Evolutionary conservation across 2,113 vertebrate species (phyloP).

Genomic region (Casuarius casuarius): DNA sequence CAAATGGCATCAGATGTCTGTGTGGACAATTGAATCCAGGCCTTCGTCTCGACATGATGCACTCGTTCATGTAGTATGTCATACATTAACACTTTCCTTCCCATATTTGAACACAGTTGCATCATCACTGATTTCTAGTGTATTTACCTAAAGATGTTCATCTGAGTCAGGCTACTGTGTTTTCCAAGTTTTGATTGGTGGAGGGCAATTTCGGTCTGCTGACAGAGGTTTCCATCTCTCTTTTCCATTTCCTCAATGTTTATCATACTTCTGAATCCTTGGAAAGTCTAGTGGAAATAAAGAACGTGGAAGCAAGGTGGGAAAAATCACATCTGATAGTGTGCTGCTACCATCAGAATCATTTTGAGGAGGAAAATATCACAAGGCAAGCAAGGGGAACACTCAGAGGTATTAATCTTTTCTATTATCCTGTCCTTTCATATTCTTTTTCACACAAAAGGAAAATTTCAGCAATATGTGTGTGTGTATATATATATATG

Average conservation of each 20-base stretch:
- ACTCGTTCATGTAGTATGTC: not conserved
- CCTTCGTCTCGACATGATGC: accelerated
- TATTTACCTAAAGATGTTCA: not conserved
- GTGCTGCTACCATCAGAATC: not conserved
- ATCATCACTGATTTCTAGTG: not conserved
- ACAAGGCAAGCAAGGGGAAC: not conserved
- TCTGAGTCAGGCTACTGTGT: not conserved
- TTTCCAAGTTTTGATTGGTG: not conserved
- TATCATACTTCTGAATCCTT: not conserved
- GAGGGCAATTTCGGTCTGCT: not conserved
- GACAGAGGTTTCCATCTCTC: not conserved
- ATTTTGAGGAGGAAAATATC: not conserved
- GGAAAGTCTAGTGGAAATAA: not conserved
- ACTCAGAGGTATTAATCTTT: not conserved
- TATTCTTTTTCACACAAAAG: not conserved
- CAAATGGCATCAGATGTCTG: not conserved
- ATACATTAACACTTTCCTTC: not conserved
- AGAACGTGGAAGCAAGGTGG: not conserved
- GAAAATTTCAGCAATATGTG: too few species aligned
- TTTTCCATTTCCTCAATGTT: not conserved
- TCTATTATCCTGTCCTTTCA: not conserved
- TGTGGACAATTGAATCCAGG: not conserved
- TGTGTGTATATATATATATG: too few species aligned
- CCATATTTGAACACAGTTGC: not conserved
- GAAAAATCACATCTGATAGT: not conserved